These are phyloP conservation scores for Habrosyne pyritoides DNA, from an alignment of 2,888 invertebrate genomes.

Conservation along the genomic window DNA sequence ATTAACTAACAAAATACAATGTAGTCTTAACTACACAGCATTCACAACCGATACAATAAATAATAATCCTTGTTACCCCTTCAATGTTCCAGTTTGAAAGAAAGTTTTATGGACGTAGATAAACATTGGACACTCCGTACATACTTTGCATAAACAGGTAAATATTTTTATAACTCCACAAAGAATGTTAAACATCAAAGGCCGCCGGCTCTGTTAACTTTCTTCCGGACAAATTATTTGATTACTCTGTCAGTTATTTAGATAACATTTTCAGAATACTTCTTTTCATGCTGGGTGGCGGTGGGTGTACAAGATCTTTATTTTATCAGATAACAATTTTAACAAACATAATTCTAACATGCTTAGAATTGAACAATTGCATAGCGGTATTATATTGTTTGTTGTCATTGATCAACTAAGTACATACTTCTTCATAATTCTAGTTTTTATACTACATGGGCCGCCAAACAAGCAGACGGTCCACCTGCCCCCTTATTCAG, in stretches of 20 bases:
- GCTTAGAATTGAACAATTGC: background rate
- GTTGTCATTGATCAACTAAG: no score
- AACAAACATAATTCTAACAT: no score
- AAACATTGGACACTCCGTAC: constrained; percentile 22
- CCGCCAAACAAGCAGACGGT: no score
- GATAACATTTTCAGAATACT: constrained; percentile 18
- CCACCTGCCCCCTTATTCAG: no score
- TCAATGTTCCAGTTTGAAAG: constrained; percentile 28
- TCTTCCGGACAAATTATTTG: constrained; percentile 39
- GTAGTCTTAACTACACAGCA: constrained; percentile 17
- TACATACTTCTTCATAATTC: no score
- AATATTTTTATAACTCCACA: constrained; percentile 46
- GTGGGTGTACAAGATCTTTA: background rate
- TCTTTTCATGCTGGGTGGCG: background rate
- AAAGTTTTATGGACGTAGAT: constrained; percentile 46
- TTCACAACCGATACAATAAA: constrained; percentile 11
- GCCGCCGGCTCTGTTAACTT: constrained; percentile 42
- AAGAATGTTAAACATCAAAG: constrained; percentile 45
- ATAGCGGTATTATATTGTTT: no score
- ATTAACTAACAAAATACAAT: background rate
- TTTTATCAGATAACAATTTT: constrained; percentile 5
- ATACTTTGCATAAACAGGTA: constrained; percentile 49
- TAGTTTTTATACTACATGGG: no score
- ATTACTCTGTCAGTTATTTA: constrained; percentile 12
- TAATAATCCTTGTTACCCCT: constrained; percentile 12